Evolutionary conservation across 2,113 vertebrate species (phyloP).

Genomic region (Syngnathus scovelli): DNA sequence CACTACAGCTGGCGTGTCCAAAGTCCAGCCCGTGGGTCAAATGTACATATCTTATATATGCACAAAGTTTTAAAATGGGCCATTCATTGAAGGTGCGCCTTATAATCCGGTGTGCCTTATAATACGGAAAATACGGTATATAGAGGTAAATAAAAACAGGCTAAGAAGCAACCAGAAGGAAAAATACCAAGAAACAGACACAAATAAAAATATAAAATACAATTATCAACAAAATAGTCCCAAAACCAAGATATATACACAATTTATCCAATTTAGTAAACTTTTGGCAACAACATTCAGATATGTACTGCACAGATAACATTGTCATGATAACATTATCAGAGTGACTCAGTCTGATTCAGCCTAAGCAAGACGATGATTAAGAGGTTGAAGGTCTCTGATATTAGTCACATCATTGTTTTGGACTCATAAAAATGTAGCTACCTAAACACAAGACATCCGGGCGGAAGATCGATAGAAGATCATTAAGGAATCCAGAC

Average conservation of each 20-base stretch:
- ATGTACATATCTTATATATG: no score
- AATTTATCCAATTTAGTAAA: neutral
- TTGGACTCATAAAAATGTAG: neutral
- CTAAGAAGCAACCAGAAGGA: slow-evolving; percentile 1
- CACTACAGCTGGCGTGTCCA: no score
- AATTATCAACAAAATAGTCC: no score
- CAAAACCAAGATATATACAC: no score
- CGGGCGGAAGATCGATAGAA: no score
- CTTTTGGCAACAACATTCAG: neutral
- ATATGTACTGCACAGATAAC: neutral
- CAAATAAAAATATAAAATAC: no score
- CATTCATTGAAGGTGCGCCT: no score
- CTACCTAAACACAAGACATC: neutral
- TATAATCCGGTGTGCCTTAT: no score
- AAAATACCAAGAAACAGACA: neutral
- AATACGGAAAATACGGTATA: no score
- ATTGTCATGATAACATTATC: neutral
- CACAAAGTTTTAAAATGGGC: no score
- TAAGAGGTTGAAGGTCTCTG: neutral
- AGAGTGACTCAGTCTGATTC: neutral
- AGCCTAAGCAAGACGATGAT: neutral
- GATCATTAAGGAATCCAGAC: no score
- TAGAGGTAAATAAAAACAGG: slow-evolving; percentile 6
- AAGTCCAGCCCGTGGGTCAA: no score
- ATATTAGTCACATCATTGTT: neutral